These are phyloP conservation scores for Drosophila sordidula DNA, from an alignment of 2,888 invertebrate genomes.

Conservation along the genomic window DNA sequence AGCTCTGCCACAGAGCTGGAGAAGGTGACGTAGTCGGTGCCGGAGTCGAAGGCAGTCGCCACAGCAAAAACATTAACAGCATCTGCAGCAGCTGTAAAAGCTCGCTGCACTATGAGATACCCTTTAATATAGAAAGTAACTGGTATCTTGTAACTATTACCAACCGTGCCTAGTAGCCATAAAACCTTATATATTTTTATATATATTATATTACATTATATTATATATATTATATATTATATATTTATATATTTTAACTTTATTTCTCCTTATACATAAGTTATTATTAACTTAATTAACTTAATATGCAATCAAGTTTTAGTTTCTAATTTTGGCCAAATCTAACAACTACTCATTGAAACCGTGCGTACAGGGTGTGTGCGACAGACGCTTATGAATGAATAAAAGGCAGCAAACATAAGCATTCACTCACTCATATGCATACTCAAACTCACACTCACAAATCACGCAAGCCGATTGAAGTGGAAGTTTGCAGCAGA, in stretches of 20 bases:
- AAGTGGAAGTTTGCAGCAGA: constrained; percentile 74
- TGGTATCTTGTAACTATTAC: too few species aligned
- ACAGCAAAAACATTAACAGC: constrained; percentile 24
- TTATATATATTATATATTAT: too few species aligned
- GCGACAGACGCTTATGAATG: constrained; percentile 65
- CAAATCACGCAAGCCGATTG: constrained; percentile 48
- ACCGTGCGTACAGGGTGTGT: constrained; percentile 33
- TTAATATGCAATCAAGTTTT: too few species aligned
- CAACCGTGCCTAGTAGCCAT: too few species aligned
- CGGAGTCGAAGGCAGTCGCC: neutral
- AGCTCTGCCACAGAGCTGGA: constrained; percentile 23
- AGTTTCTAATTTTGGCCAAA: too few species aligned
- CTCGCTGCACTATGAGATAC: constrained; percentile 13
- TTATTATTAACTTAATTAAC: too few species aligned
- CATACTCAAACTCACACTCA: constrained; percentile 19
- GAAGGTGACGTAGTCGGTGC: constrained; percentile 8
- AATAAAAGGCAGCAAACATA: constrained; percentile 60
- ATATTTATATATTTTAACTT: too few species aligned
- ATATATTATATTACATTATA: too few species aligned
- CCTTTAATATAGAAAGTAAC: neutral
- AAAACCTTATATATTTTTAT: too few species aligned
- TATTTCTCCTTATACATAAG: too few species aligned
- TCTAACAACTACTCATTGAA: neutral
- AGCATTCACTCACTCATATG: constrained; percentile 29
- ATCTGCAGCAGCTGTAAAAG: neutral